phyloP scores from a whole-genome alignment of 1,140 invertebrate genomes.

The Leptinotarsa undecemlineata region DNA sequence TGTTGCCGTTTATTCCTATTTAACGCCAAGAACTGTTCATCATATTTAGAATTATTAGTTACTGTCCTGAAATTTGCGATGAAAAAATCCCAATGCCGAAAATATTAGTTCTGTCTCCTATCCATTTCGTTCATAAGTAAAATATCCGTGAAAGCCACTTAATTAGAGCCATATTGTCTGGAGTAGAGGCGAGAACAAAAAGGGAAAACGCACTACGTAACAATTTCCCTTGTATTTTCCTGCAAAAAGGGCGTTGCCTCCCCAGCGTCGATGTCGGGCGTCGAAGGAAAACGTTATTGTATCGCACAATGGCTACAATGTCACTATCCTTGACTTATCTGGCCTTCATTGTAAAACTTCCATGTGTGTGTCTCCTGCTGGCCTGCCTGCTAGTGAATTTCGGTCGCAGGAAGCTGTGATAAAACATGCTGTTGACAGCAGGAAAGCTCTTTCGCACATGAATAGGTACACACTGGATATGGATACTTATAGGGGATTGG shows the following conservation, averaged over 20 bases:
- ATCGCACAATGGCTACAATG: slow-evolving; percentile 19
- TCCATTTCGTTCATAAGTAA: slow-evolving; percentile 9
- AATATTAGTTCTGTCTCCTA: no score
- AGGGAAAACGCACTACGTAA: slow-evolving; percentile 22
- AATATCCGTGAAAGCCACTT: slow-evolving; percentile 17
- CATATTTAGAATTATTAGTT: no score
- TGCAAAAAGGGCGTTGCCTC: slow-evolving; percentile 25
- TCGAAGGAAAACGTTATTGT: slow-evolving; percentile 21
- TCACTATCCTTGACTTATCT: slow-evolving; percentile 14
- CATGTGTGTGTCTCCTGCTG: not conserved
- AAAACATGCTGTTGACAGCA: slow-evolving; percentile 6
- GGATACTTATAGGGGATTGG: not conserved
- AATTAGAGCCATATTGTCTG: slow-evolving; percentile 25
- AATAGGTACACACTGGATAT: not conserved
- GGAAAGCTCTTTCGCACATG: not conserved
- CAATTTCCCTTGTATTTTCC: slow-evolving; percentile 20
- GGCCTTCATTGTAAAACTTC: slow-evolving; percentile 7
- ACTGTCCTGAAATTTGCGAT: no score
- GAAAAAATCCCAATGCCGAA: no score
- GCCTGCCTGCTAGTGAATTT: slow-evolving; percentile 8
- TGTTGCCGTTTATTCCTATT: no score
- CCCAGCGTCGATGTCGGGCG: not conserved
- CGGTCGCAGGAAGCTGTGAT: slow-evolving; percentile 15
- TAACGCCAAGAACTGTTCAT: no score
- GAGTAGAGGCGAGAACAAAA: slow-evolving; percentile 22